Conservation (phyloP, 2,113 vertebrate species). For the Megalops atlanticus region DNA sequence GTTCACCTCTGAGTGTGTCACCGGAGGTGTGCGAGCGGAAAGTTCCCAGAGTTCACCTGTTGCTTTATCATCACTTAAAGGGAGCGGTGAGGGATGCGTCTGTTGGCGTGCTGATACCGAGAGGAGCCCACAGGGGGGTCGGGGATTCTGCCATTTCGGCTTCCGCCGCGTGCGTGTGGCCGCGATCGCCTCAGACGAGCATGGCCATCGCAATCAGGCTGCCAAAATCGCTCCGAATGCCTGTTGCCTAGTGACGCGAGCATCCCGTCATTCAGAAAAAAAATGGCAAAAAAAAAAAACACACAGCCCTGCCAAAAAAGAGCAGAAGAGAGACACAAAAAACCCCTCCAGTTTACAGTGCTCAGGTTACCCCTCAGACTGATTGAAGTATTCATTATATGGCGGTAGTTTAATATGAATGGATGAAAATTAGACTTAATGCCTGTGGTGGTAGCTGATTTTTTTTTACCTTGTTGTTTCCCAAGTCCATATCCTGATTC, state of each 20-base stretch:
- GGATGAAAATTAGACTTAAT: too few species aligned
- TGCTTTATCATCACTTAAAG: not conserved
- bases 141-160: too few species aligned
- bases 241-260: constrained; percentile 65
- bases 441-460: too few species aligned
- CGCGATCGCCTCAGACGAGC: not conserved
- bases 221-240: constrained; percentile 4
- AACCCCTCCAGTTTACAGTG: not conserved
- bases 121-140: too few species aligned
- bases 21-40: too few species aligned
- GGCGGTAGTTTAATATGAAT: not conserved
- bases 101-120: not conserved
- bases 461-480: too few species aligned
- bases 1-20: too few species aligned
- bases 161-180: not conserved
- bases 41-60: not conserved
- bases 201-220: not conserved
- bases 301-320: not conserved
- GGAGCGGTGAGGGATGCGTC: not conserved
- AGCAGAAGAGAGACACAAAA: not conserved
- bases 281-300: not conserved
- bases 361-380: not conserved
- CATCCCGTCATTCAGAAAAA: constrained; percentile 34
- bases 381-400: not conserved
- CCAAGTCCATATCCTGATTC: not conserved